Base-by-base conservation (phyloP, 2,113 vertebrate genomes). In the Bubo blakistoni region DNA sequence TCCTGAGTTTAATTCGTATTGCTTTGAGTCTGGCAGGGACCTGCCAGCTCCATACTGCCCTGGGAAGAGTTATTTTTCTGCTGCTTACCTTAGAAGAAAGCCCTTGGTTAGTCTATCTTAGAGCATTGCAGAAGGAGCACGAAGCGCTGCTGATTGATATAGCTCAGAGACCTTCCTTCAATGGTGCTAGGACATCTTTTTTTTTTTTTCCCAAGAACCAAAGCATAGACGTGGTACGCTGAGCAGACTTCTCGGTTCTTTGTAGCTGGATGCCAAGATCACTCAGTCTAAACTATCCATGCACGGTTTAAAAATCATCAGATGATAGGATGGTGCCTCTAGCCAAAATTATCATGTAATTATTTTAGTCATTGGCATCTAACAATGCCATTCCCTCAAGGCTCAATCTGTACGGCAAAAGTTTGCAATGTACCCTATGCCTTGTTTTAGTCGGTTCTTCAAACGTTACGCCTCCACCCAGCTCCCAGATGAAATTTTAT, bases 301-400 rank as follows among this genome's bases (percentile, higher is more conserved):
- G 95, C 94, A 97, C 18, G 3, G 74, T 99, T 98, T 96, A 98
- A 81, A 96, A 94, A 98, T 98, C 97, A 96, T 92, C 96, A 97
- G 97, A 96, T 91, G 95, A 96, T 96, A 96, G 95, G 94, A 93
- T 89, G 96, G 82, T 78, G 96, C 97, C 98, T 97, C 61, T 91
- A 97, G 98, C 93, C 93, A 98, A 96, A 97, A 98, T 95, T 93
- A 98, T 89, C 95, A 95, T 93, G 95, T 96, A 96, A 98, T 98
- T 97, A 98, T 98, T 97, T 96, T 89, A 97, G 97, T 96, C 95
- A 93, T 97, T 96, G 96, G 90, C 36, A 11, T 96, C 95, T 94
- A 94, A 95, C 95, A 90, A 90, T 97, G 92, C 90, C 89, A 76
- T 96, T 89, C 90, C 94, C 95, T 65, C 80, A n/a, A 97, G 94